Percentiles rank a stretch among this genome's conserved stretches.
These are phyloP conservation scores for Delichon dasypus DNA, from an alignment of 2,797 vertebrate species.

Conservation along the genomic window DNA sequence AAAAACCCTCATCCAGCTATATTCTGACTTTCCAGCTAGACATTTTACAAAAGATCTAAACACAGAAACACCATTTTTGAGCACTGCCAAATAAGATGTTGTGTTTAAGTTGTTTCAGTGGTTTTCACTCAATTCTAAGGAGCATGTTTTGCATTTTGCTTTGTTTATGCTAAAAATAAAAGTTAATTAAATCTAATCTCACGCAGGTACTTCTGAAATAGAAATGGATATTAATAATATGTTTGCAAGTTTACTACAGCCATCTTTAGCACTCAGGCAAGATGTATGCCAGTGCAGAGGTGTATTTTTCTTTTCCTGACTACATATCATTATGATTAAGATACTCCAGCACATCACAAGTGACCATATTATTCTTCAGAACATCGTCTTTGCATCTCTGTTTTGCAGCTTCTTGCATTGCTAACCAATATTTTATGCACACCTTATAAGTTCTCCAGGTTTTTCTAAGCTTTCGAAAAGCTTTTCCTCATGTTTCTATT, in stretches of 20 bases:
- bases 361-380: conserved; percentile 82
- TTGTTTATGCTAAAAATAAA: background rate
- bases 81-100: background rate
- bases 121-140: background rate
- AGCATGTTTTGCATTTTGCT: background rate
- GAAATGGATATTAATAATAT: background rate
- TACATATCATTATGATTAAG: conserved; percentile 80
- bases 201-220: background rate
- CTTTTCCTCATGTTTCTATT: background rate
- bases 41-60: background rate
- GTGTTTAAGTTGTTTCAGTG: background rate
- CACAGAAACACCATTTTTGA: background rate
- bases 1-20: background rate
- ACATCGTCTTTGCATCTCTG: conserved; percentile 80
- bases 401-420: conserved; percentile 87
- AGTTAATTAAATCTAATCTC: background rate
- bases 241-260: background rate
- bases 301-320: background rate
- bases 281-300: background rate
- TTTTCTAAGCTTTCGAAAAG: background rate
- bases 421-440: conserved; percentile 83
- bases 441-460: background rate
- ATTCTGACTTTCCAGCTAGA: background rate
- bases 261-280: background rate
- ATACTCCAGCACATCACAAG: conserved; percentile 81